These are phyloP conservation scores for Seira ritae DNA, from an alignment of 2,888 invertebrate species.

Conservation along the genomic window DNA sequence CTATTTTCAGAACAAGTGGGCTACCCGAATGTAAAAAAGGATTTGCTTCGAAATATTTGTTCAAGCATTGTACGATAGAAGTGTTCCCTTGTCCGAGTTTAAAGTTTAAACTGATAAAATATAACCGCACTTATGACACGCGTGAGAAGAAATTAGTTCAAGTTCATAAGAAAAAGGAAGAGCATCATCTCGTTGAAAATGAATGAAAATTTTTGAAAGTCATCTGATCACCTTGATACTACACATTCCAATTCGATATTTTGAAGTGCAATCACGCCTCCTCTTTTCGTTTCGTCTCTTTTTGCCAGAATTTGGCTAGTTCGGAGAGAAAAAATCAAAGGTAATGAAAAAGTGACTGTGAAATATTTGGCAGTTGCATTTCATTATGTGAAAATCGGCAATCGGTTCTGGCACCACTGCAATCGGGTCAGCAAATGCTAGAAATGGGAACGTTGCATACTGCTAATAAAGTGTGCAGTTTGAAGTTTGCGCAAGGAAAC, in stretches of 20 bases:
- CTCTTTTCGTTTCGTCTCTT: slow-evolving; percentile 16
- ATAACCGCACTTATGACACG: neutral
- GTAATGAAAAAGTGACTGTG: slow-evolving; percentile 29
- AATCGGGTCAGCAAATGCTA: slow-evolving; percentile 44
- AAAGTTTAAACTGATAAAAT: slow-evolving; percentile 42
- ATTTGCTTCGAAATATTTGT: neutral
- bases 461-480: slow-evolving; percentile 38
- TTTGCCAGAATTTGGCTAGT: slow-evolving; percentile 23
- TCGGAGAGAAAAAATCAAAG: slow-evolving; percentile 20
- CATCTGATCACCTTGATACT: slow-evolving; percentile 57
- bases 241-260: slow-evolving; percentile 20
- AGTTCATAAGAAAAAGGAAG: slow-evolving; percentile 49
- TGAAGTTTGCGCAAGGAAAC: neutral
- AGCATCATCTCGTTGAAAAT: slow-evolving; percentile 22
- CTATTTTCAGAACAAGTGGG: neutral
- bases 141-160: slow-evolving; percentile 45
- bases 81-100: slow-evolving; percentile 68
- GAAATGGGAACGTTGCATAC: slow-evolving; percentile 49
- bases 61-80: neutral
- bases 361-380: slow-evolving; percentile 22
- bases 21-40: neutral
- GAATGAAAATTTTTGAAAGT: slow-evolving; percentile 41
- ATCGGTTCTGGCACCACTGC: slow-evolving; percentile 49
- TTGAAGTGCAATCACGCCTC: slow-evolving; percentile 39
- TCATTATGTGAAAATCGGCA: slow-evolving; percentile 33